Conservation (phyloP, 2,113 vertebrate genomes). For the Mormyrus lacerda region DNA sequence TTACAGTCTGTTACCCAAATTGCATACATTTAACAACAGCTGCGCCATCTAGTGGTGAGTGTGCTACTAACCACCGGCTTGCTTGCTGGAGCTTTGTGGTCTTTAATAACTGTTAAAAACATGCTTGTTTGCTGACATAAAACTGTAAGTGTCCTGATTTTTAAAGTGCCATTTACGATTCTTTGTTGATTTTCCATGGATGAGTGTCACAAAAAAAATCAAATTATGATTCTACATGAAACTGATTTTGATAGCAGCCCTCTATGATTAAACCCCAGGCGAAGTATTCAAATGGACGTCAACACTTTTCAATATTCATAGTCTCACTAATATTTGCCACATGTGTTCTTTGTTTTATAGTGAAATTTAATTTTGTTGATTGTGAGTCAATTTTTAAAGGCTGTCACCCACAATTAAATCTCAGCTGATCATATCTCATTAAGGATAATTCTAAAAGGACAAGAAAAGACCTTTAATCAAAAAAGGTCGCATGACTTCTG, state of each 20-base stretch:
- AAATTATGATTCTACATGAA: neutral
- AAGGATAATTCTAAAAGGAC: neutral
- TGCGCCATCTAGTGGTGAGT: conserved; percentile 65
- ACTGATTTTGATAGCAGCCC: neutral
- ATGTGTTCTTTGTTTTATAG: neutral
- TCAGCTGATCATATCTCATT: neutral
- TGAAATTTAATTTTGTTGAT: neutral
- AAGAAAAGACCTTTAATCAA: neutral
- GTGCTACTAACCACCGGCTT: conserved; percentile 52
- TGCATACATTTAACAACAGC: conserved; percentile 57
- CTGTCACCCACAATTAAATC: neutral
- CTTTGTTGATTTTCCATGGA: neutral
- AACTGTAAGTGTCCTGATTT: neutral
- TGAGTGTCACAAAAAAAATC: neutral
- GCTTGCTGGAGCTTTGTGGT: conserved; percentile 17
- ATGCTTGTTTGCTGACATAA: conserved; percentile 13
- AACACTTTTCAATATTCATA: neutral
- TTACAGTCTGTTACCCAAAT: conserved; percentile 62
- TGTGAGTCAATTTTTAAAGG: neutral
- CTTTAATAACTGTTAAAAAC: neutral
- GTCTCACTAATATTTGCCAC: neutral
- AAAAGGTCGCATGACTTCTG: neutral
- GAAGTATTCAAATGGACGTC: neutral
- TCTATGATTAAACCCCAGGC: neutral
- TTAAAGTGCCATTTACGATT: neutral